phyloP scores from a whole-genome alignment of 2,888 invertebrate genomes.

The Meliscaeva auricollis region DNA sequence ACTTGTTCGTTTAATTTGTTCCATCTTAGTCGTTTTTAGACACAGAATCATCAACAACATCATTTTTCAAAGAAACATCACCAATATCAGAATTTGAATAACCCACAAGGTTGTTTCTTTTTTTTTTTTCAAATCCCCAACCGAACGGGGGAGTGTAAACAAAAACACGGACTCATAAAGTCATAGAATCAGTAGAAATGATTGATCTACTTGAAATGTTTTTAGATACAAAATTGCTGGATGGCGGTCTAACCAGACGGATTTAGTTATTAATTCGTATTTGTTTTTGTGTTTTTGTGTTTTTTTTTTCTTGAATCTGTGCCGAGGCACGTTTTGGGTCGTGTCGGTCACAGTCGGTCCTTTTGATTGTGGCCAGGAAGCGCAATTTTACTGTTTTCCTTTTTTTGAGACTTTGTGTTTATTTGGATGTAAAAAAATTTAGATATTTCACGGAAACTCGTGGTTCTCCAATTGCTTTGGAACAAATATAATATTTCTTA shows the following conservation, averaged over 20 bases:
- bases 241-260: conserved; percentile 70
- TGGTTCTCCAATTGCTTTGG: conserved; percentile 49
- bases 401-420: conserved; percentile 43
- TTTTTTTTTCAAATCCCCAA: background rate
- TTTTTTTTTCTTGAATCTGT: conserved; percentile 36
- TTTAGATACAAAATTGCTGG: conserved; percentile 65
- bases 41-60: conserved; percentile 33
- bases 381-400: conserved; percentile 49
- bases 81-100: conserved; percentile 27
- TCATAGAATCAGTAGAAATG: conserved; percentile 61
- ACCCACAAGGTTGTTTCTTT: conserved; percentile 45
- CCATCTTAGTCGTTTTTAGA: background rate
- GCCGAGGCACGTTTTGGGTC: conserved; percentile 33
- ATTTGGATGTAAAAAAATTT: conserved; percentile 60
- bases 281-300: conserved; percentile 39
- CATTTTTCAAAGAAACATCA: conserved; percentile 57
- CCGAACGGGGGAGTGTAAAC: conserved; percentile 66
- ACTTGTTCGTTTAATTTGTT: conserved; percentile 65
- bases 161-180: conserved; percentile 69
- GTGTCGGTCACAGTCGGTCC: conserved; percentile 51
- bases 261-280: conserved; percentile 67
- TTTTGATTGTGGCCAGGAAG: conserved; percentile 73
- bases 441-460: conserved; percentile 55
- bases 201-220: conserved; percentile 76
- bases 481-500: conserved; percentile 31